phyloP scores from a whole-genome alignment of 2,113 vertebrate species.

The Pomatorhinus ruficollis region DNA sequence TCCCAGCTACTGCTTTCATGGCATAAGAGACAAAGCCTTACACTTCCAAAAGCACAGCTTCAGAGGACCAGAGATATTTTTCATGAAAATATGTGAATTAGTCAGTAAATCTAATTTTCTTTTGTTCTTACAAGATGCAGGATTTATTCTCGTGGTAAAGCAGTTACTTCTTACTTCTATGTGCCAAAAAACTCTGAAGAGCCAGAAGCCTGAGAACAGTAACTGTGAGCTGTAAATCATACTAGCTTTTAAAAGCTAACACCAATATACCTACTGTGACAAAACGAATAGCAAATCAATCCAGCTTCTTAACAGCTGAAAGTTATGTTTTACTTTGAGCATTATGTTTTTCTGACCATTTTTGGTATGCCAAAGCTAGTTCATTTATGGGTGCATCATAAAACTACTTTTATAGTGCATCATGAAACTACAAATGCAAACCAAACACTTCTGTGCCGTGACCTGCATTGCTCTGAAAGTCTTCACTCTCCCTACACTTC shows the following conservation, averaged over 20 bases:
- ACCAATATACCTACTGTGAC: neutral
- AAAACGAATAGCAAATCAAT: neutral
- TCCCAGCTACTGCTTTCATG: neutral
- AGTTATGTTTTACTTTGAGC: neutral
- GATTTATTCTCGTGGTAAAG: neutral
- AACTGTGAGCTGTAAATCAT: neutral
- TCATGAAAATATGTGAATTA: neutral
- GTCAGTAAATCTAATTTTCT: neutral
- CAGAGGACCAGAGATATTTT: neutral
- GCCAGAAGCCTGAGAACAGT: constrained; percentile 11
- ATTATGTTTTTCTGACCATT: neutral
- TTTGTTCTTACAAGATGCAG: neutral
- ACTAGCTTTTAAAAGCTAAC: neutral
- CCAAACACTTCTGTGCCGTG: neutral
- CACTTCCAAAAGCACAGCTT: neutral
- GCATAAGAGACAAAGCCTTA: neutral
- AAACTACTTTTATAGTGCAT: neutral
- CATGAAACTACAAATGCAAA: neutral
- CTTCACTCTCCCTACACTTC: neutral
- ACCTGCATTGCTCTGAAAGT: neutral
- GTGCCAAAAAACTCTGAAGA: neutral
- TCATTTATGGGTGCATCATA: neutral
- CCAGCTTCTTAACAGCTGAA: neutral
- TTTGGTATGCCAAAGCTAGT: neutral
- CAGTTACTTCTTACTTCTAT: neutral